These are phyloP conservation scores for Bucco capensis DNA, from an alignment of 2,113 vertebrate species.

Conservation along the genomic window DNA sequence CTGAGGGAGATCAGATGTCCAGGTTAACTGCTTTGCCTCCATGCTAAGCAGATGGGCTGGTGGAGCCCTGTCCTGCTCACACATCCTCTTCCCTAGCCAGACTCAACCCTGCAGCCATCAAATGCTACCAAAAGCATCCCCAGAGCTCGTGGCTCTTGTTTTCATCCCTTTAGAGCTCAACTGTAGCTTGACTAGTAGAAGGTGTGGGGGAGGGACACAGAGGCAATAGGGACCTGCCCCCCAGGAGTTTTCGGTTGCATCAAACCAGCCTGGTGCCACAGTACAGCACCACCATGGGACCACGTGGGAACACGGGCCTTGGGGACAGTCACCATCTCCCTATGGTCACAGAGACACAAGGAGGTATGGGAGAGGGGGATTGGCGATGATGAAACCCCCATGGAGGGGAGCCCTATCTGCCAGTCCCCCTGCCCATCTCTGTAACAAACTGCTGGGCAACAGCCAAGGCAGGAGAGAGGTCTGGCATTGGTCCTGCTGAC, in stretches of 20 bases:
- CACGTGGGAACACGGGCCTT: fast-evolving
- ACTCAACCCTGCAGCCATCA: neutral
- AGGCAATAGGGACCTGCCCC: neutral
- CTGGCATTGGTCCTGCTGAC: neutral
- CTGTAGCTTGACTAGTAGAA: neutral
- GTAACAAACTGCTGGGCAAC: neutral
- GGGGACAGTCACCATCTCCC: neutral
- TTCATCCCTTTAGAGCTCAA: neutral
- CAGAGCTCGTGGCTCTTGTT: neutral
- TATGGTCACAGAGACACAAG: neutral
- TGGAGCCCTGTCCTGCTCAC: neutral
- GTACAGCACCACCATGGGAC: neutral
- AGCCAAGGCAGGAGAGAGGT: neutral
- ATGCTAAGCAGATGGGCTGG: neutral
- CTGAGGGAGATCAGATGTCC: neutral
- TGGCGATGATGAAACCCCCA: fast-evolving
- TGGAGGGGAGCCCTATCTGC: neutral
- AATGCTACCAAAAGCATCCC: neutral
- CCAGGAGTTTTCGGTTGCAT: neutral
- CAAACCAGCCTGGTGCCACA: neutral
- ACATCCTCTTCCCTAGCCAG: neutral
- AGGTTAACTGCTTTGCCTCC: conserved; percentile 48
- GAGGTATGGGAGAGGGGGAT: neutral
- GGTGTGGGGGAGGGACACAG: neutral
- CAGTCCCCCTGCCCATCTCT: neutral